These are phyloP conservation scores for Eumerus sabulonum DNA, from an alignment of 2,888 invertebrate genomes.

Conservation along the genomic window DNA sequence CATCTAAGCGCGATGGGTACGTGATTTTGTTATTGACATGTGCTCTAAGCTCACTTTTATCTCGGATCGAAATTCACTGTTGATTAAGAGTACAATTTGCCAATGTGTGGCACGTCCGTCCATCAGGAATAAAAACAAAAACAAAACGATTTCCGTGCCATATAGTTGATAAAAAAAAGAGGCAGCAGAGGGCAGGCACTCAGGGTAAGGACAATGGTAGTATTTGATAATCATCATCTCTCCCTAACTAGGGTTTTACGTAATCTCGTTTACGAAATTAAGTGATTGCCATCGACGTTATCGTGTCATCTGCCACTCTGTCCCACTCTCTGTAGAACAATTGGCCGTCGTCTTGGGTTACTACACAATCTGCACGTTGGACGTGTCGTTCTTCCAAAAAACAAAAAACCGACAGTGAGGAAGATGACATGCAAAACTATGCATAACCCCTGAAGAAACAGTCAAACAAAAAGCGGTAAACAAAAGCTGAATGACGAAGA, in stretches of 20 bases:
- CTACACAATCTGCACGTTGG: slow-evolving; percentile 50
- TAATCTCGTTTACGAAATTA: slow-evolving; percentile 66
- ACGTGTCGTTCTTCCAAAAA: slow-evolving; percentile 63
- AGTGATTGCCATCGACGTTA: slow-evolving; percentile 66
- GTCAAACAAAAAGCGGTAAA: slow-evolving; percentile 34
- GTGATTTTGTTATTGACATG: too few species aligned
- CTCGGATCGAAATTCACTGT: too few species aligned
- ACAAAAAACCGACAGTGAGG: slow-evolving; percentile 32
- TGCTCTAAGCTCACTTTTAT: too few species aligned
- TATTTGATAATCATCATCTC: slow-evolving; percentile 55
- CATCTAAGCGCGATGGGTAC: too few species aligned
- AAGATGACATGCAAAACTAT: slow-evolving; percentile 64
- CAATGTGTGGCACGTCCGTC: slow-evolving; percentile 33
- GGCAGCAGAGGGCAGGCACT: slow-evolving; percentile 22
- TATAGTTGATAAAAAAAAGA: slow-evolving; percentile 32
- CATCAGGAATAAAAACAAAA: neutral
- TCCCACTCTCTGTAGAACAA: slow-evolving; percentile 42
- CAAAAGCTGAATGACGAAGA: slow-evolving; percentile 24
- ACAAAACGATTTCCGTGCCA: slow-evolving; percentile 46
- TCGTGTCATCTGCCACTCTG: slow-evolving; percentile 67
- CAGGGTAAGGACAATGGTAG: neutral
- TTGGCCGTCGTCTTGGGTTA: slow-evolving; percentile 60
- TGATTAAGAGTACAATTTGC: slow-evolving; percentile 30
- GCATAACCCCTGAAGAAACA: slow-evolving; percentile 47
- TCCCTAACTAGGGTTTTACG: slow-evolving; percentile 40